A percentile compares a stretch with the other conserved stretches of the same genome.
These are phyloP conservation scores for Pseudocheirus occidentalis DNA, from an alignment of 2,797 vertebrate genomes.

Conservation along the genomic window DNA sequence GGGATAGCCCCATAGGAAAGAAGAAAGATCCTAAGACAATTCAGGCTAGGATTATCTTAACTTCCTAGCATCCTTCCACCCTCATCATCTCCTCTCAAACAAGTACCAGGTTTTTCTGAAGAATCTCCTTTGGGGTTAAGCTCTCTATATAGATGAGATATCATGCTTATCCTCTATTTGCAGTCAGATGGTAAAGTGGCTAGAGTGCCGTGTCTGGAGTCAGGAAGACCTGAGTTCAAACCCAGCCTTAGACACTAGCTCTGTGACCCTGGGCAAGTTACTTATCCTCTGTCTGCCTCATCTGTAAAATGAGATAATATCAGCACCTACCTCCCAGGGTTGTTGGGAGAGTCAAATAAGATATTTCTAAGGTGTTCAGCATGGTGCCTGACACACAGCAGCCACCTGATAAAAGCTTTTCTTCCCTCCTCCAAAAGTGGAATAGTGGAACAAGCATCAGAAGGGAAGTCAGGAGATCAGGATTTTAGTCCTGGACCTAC, in stretches of 20 bases:
- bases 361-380: too few relatives aligned
- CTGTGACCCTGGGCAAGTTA: neutral
- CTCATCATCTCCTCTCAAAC: neutral
- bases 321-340: too few relatives aligned
- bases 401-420: neutral
- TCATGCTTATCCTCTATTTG: constrained; percentile 25
- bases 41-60: neutral
- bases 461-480: neutral
- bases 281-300: neutral
- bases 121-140: constrained; percentile 8
- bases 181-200: neutral
- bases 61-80: neutral
- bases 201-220: neutral
- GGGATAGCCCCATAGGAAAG: neutral
- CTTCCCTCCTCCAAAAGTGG: neutral
- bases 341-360: too few relatives aligned
- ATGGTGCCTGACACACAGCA: neutral
- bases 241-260: neutral
- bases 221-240: neutral
- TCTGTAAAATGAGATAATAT: too few relatives aligned
- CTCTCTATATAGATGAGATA: neutral
- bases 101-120: neutral
- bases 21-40: neutral
- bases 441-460: neutral
- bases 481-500: neutral